phyloP scores from a whole-genome alignment of 2,113 vertebrate species.

The Dryoscopus gambensis region DNA sequence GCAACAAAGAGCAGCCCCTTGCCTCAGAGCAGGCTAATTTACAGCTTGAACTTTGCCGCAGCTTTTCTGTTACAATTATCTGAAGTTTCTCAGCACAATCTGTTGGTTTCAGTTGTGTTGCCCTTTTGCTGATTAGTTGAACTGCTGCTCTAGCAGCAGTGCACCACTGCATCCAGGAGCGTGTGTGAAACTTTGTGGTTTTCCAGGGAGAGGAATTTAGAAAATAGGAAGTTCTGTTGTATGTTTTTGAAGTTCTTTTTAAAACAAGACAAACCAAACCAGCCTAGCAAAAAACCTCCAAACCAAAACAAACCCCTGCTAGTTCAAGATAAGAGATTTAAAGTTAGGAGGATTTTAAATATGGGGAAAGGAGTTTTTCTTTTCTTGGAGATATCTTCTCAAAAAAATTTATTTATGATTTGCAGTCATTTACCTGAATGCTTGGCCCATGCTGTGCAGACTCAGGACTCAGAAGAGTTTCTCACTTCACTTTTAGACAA shows the following conservation, averaged over 20 bases:
- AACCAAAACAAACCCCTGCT: background rate
- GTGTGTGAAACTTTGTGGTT: background rate
- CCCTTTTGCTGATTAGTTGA: background rate
- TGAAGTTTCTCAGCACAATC: background rate
- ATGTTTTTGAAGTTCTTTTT: background rate
- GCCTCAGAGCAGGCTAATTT: background rate
- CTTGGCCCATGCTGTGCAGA: accelerated
- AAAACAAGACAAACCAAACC: background rate
- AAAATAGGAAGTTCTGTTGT: background rate
- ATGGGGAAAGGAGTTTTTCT: background rate
- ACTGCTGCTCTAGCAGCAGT: background rate
- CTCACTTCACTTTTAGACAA: background rate
- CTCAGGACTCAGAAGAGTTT: background rate
- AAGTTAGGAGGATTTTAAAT: background rate
- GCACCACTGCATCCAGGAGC: accelerated
- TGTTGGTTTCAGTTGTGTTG: background rate
- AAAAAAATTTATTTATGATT: background rate
- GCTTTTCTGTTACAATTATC: background rate
- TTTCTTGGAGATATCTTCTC: background rate
- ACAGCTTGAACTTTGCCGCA: background rate
- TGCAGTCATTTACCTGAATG: background rate
- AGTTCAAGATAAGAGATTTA: background rate
- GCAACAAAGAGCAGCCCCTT: background rate
- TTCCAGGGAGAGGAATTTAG: background rate
- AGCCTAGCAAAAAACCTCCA: accelerated